Evolutionary conservation across 2,888 invertebrate genomes (phyloP).

Genomic region (Luffia ferchaultella): DNA sequence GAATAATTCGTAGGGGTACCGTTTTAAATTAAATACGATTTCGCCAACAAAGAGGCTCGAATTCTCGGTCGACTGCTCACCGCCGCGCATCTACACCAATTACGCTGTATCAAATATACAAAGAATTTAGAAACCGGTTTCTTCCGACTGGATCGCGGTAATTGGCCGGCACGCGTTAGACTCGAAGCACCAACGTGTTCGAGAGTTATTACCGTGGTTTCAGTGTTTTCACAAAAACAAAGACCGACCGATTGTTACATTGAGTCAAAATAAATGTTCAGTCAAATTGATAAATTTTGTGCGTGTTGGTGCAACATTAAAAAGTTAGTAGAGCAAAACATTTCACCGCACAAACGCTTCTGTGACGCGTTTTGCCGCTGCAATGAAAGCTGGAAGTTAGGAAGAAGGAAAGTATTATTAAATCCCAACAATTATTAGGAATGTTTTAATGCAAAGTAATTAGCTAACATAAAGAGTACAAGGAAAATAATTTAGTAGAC

Average conservation of each 20-base stretch:
- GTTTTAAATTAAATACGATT: constrained; percentile 38
- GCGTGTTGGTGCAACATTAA: not conserved
- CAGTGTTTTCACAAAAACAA: not conserved
- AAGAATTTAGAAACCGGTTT: constrained; percentile 66
- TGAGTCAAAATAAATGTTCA: not conserved
- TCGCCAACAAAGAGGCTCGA: constrained; percentile 52
- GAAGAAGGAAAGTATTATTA: no score
- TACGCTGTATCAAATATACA: constrained; percentile 63
- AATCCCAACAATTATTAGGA: no score
- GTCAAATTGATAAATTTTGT: not conserved
- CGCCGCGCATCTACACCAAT: constrained; percentile 54
- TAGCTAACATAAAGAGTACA: no score
- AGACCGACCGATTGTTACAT: not conserved
- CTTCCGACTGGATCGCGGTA: constrained; percentile 62
- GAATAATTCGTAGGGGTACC: constrained; percentile 37
- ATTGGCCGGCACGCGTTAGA: constrained; percentile 48
- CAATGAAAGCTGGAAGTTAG: no score
- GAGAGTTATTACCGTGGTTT: constrained; percentile 49
- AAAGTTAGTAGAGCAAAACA: not conserved
- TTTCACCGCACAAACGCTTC: not conserved
- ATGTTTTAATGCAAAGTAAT: no score
- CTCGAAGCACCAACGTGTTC: constrained; percentile 48
- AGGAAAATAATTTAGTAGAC: no score
- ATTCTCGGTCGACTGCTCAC: constrained; percentile 58
- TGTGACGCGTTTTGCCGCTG: no score